phyloP scores from a whole-genome alignment of 2,113 vertebrate species.

The Lophotis ruficrista region DNA sequence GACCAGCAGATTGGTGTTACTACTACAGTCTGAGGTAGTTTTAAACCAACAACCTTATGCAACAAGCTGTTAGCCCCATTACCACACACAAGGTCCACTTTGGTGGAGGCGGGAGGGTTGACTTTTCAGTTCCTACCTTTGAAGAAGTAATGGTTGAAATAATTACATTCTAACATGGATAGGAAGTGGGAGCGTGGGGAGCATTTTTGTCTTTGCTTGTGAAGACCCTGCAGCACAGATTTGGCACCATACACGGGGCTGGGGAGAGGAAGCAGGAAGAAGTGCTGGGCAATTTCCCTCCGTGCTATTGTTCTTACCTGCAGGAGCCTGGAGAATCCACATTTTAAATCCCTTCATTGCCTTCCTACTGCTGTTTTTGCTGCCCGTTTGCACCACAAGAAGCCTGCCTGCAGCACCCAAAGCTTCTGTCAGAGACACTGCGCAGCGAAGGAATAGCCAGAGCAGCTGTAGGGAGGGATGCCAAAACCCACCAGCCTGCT shows the following conservation, averaged over 20 bases:
- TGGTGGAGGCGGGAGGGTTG: neutral
- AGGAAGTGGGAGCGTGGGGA: rapidly evolving
- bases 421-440: neutral
- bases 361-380: neutral
- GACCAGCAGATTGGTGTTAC: neutral
- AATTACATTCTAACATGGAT: neutral
- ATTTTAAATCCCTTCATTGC: neutral
- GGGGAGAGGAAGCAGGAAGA: neutral
- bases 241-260: rapidly evolving
- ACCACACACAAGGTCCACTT: neutral
- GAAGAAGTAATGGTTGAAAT: neutral
- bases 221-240: neutral
- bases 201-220: neutral
- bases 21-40: neutral
- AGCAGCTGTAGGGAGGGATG: neutral
- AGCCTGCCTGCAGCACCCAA: neutral
- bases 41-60: neutral
- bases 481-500: neutral
- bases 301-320: rapidly evolving
- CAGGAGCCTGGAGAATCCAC: neutral
- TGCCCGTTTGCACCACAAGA: rapidly evolving
- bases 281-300: rapidly evolving
- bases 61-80: neutral
- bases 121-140: neutral
- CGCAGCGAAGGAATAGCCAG: neutral